Base-by-base conservation (phyloP, 2,113 vertebrate genomes). In the Anser brachyrhynchus region DNA sequence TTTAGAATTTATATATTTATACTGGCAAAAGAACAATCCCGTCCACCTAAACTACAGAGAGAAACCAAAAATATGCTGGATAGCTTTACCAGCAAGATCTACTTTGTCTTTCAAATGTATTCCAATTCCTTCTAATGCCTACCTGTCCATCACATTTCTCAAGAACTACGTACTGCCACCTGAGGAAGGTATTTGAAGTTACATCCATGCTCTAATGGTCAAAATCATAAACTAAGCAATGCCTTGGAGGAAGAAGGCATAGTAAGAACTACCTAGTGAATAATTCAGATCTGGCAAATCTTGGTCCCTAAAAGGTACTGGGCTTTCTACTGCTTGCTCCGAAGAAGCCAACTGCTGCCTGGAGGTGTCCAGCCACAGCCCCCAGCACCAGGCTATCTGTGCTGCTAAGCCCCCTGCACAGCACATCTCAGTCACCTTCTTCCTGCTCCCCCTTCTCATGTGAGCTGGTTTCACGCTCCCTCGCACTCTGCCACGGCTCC, bases 21-120 rank as follows among this genome's bases (percentile, higher is more conserved):
- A 61, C 90, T 96, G 95, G 96, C 93, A 95, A 59, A 95, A 65
- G 94, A 97, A 96, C 95, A 95, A 84, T 91, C 93, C 70, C 72
- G 91, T 78, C 86, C 52, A 95, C 90, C 86, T 90, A 89, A 93
- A 86, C 86, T 90, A 91, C 82, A 92, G 76, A 92, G 88, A 84
- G 76, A 81, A 88, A 88, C n/a, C 31, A 51, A 92, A 92, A 88
- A 12, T 88, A 44, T 35, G 29, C 69, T 84, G 92, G 61, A 84
- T n/a, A 86, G 26, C 69, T 87, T 92, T 93, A 59, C 85, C 85
- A 74, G 90, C 67, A 86, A 80, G 59, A 95, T 83, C 82, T 92
- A 39, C 49, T 96, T 77, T 74, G 13, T 57, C 90, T 86, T 91
- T 93, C 79, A 95, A 97, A 76, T 86, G 35, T 83, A 93, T 95